Evolutionary conservation across 2,113 vertebrate species (phyloP).

Genomic region (Nerophis lumbriciformis): DNA sequence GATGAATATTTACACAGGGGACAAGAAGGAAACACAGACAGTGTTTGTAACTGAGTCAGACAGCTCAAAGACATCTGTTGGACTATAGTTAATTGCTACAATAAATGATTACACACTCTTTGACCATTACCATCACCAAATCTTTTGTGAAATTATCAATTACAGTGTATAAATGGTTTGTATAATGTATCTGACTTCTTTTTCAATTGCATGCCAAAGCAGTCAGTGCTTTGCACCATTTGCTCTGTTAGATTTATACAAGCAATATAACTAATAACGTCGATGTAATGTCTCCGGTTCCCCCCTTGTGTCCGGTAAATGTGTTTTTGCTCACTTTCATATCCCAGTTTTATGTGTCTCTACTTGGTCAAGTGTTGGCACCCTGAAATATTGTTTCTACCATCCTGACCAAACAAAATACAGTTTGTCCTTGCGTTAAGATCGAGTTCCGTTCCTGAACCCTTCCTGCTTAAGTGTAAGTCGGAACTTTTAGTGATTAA

Average conservation of each 20-base stretch:
- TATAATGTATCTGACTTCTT: slow-evolving; percentile 47
- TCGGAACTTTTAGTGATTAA: not conserved
- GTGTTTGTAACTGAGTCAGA: not conserved
- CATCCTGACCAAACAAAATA: not conserved
- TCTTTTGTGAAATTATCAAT: slow-evolving; percentile 21
- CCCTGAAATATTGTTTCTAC: not conserved
- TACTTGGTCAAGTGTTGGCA: slow-evolving; percentile 10
- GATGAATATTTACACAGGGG: not conserved
- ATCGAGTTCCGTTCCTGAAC: too few relatives aligned
- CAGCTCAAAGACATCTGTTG: not conserved
- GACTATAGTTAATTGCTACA: not conserved
- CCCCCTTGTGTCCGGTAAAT: slow-evolving; percentile 35
- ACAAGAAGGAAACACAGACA: not conserved
- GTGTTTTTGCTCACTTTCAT: slow-evolving; percentile 30
- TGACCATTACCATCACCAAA: slow-evolving; percentile 4
- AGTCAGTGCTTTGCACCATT: slow-evolving; percentile 51
- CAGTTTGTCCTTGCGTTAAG: too few relatives aligned
- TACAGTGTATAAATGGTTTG: slow-evolving; percentile 15
- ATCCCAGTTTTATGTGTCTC: slow-evolving; percentile 29
- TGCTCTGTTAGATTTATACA: slow-evolving; percentile 53
- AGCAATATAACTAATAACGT: slow-evolving; percentile 56
- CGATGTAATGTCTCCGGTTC: slow-evolving; percentile 39
- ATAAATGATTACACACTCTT: not conserved
- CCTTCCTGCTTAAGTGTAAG: not conserved
- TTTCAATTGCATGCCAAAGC: slow-evolving; percentile 62